Evolutionary conservation across 1,140 invertebrate genomes (phyloP).

Genomic region (Thaumatotibia leucotreta): DNA sequence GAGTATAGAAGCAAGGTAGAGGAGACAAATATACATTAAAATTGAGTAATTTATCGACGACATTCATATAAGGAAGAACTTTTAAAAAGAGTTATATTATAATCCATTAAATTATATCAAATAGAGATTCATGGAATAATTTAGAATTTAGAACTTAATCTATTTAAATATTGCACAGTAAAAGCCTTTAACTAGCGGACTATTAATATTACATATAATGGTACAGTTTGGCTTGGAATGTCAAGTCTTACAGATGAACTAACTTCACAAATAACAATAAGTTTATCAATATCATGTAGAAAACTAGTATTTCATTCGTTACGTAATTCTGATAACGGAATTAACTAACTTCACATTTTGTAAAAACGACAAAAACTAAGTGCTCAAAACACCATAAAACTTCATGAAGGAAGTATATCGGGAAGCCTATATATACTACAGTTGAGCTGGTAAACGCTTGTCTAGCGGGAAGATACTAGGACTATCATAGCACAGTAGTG

Average conservation of each 20-base stretch:
- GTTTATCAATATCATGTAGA: no score
- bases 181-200: neutral
- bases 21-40: neutral
- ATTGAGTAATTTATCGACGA: neutral
- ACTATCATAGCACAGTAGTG: neutral
- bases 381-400: neutral
- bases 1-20: neutral
- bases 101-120: neutral
- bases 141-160: slow-evolving; percentile 6
- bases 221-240: neutral
- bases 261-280: no score
- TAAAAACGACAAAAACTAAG: neutral
- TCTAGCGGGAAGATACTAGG: neutral
- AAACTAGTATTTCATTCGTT: neutral
- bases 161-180: neutral
- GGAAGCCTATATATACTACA: neutral
- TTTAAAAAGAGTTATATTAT: neutral
- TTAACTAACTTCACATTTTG: neutral
- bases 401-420: neutral
- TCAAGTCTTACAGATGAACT: neutral
- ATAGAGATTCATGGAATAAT: slow-evolving; percentile 3
- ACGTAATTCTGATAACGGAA: neutral
- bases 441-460: neutral
- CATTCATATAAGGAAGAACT: neutral
- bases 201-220: no score